phyloP scores from a whole-genome alignment of 30 jellyfish, hydroid and myxozoan species.

The Aurelia sp. region DNA sequence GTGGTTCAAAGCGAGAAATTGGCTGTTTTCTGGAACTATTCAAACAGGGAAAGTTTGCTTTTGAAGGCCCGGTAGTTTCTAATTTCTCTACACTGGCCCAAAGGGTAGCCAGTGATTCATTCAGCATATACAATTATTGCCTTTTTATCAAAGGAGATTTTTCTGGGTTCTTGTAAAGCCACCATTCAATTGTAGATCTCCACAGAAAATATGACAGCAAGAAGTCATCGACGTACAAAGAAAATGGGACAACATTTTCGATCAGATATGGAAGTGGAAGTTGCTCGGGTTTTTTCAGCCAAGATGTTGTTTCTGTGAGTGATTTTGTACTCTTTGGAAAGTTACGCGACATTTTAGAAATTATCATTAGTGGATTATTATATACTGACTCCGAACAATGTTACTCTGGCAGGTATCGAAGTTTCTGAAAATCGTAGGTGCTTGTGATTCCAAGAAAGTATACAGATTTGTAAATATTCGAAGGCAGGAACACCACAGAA shows the following conservation, averaged over 20 bases:
- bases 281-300: slow-evolving; percentile 89
- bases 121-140: not conserved
- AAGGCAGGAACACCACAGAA: too few relatives aligned
- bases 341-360: not conserved
- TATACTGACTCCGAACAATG: too few relatives aligned
- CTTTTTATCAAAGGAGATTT: not conserved
- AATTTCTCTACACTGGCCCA: too few relatives aligned
- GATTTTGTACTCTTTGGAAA: not conserved
- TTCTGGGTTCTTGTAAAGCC: not conserved
- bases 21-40: too few relatives aligned
- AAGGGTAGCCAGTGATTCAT: too few relatives aligned
- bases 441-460: too few relatives aligned
- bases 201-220: slow-evolving; percentile 81
- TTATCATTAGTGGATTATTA: not conserved
- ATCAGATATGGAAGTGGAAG: slow-evolving; percentile 98
- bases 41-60: too few relatives aligned
- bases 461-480: too few relatives aligned
- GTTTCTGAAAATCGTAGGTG: too few relatives aligned
- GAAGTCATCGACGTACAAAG: slow-evolving; percentile 79
- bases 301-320: slow-evolving; percentile 85
- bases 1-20: too few relatives aligned
- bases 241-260: slow-evolving; percentile 89
- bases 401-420: too few relatives aligned
- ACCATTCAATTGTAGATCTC: slow-evolving; percentile 22
- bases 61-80: too few relatives aligned